Evolutionary conservation across 2,888 invertebrate genomes (phyloP), one percentile per base, ranked within the genome.

Genomic region (Tachina fera): DNA sequence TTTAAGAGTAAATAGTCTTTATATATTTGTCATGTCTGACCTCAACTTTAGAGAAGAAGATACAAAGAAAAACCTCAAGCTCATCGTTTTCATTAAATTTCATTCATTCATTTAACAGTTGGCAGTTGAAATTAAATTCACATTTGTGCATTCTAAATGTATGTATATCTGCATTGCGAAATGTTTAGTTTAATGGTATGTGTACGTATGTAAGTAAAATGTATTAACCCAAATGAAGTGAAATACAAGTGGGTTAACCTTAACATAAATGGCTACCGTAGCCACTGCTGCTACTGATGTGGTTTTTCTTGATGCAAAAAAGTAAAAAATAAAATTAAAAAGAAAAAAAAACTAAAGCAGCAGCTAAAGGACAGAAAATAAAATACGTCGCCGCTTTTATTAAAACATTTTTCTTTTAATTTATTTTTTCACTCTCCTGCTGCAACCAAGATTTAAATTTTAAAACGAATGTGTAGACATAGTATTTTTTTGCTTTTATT

Each of bases 71-170:
- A 58, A 65, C n/a, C 41, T 60, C 74, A 51, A 61, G 75, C 75
- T 82, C 75, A 76, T 77, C 70, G 84, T 80, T 75, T 80, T 79
- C 79, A 84, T 79, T 84, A 51, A 80, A 56, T 83, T 71, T 71
- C 19, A 79, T 75, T 71, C 56, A 63, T 77, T 78, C 72, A 74
- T 76, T 86, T 79, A 86, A 83, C 86, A 83, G 83, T 86, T 86
- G 83, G 86, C 83, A 86, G 86, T 79, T 86, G 63, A 83, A 86
- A 83, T 83, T 83, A 86, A 86, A 86, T 83, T 83, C 79, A 76
- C 83, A 83, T 83, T 86, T 86, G 56, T 72, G 71, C 78, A 79
- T 71, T 79, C 39, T 31, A 31, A 71, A 71, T 63, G 47, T 56
- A 65, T n/a, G 56, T 71, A 11, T 16, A 8, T 63, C 22, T 77